Evolutionary conservation across 2,797 vertebrate species (phyloP), one percentile per base, ranked within the genome.

Genomic region (Argyrosomus regius): DNA sequence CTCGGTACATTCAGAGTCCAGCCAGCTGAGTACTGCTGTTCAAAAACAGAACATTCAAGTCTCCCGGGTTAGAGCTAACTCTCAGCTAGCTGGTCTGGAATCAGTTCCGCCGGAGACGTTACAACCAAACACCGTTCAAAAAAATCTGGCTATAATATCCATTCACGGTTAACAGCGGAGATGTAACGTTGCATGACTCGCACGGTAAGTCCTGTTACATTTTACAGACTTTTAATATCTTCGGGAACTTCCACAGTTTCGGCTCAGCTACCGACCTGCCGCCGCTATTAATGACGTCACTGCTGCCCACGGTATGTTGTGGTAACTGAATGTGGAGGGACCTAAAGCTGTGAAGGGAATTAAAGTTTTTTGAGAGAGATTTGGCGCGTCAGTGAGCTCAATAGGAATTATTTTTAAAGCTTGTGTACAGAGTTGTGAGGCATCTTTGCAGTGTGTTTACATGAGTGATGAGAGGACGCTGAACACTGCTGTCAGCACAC

Each of bases 31-130:
- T 5, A 5, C 17, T 6, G 3, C 1, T 0, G 8, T 48, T 6
- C 22, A 7, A 11, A 9, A 26, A 57, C 48, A 7, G 0, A 28
- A 48, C 0, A 58, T 71, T 78, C 61, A 67, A 75, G 71, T 1
- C 18, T 85, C 62, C 75, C 78, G 75, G 78, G 71, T 43, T 39
- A 52, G 60, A 22, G 61, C 72, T 75, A 71, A 24, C 53, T 49
- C 28, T 5, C 43, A 13, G 16, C 52, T 48, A 68, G 56, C 78
- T 64, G 59, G 2, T 75, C 70, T 41, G 43, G 59, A 17, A 9
- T 57, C 82, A 77, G 69, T 74, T 72, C 16, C n/a, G 41, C 17
- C 26, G 3, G 18, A 52, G 24, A 35, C 58, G 24, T 20, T 4
- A 24, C n/a, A 3, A 39, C 52, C 50, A 14, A 63, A 50, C 72